Conservation (phyloP, 2,797 vertebrate genomes). For the Clarias platycephalus region DNA sequence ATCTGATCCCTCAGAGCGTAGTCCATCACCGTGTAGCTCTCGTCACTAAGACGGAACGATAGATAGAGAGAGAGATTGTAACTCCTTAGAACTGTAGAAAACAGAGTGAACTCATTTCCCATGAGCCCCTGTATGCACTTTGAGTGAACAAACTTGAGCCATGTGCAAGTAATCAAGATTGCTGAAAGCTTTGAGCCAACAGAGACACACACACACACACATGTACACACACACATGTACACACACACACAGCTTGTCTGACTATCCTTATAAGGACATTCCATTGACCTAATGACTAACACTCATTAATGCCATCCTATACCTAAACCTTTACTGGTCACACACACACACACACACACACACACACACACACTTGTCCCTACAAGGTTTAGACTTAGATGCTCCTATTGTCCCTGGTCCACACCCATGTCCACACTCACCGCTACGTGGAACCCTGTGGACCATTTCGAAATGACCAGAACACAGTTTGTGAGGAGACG, state of each 20-base stretch:
- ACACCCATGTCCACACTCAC: neutral
- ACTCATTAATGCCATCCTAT: neutral
- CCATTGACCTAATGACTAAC: neutral
- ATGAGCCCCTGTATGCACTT: neutral
- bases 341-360: too few relatives aligned
- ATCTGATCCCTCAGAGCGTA: slow-evolving; percentile 88
- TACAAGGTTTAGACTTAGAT: neutral
- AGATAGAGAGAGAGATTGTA: neutral
- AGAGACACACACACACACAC: neutral
- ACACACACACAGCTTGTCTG: neutral
- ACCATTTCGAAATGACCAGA: neutral
- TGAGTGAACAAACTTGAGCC: neutral
- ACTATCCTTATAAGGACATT: neutral
- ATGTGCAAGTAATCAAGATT: slow-evolving; percentile 5
- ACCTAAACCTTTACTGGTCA: neutral
- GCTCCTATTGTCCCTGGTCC: neutral
- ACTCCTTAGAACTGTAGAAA: neutral
- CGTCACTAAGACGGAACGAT: slow-evolving; percentile 76
- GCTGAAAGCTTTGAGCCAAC: neutral
- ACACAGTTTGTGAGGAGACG: neutral
- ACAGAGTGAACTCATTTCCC: neutral
- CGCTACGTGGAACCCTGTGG: too few relatives aligned
- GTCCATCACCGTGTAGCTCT: slow-evolving; percentile 90
- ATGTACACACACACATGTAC: neutral
- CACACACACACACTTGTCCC: neutral